Evolutionary conservation across 30 jellyfish, hydroid and myxozoan species (phyloP).

Genomic region (Aurelia aurita): DNA sequence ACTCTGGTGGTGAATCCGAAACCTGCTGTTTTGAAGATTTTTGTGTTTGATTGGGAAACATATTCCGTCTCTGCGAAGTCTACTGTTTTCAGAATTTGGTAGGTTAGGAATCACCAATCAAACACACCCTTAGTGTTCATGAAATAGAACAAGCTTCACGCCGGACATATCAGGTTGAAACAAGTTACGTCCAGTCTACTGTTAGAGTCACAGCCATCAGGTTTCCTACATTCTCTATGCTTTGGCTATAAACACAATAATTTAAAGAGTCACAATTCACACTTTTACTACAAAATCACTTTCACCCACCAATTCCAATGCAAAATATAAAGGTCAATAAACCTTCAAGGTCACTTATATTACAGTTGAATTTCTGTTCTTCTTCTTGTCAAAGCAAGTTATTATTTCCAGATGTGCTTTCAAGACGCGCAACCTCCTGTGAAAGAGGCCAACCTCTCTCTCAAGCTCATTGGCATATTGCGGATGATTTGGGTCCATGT

Average conservation of each 20-base stretch:
- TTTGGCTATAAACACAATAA: background rate
- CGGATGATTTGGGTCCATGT: constrained; percentile 84
- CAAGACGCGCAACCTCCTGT: constrained; percentile 86
- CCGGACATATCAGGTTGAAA: too few relatives aligned
- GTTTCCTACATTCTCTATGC: background rate
- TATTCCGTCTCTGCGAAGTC: too few relatives aligned
- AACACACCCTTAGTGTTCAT: too few relatives aligned
- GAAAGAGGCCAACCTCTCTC: constrained; percentile 90
- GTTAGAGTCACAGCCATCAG: too few relatives aligned
- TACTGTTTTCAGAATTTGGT: too few relatives aligned
- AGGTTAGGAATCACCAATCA: too few relatives aligned
- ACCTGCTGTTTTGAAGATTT: too few relatives aligned
- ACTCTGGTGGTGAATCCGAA: too few relatives aligned
- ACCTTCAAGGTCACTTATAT: constrained; percentile 29
- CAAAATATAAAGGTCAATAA: background rate
- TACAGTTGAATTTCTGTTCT: constrained; percentile 45
- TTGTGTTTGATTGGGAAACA: too few relatives aligned
- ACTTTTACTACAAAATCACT: background rate
- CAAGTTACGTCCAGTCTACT: too few relatives aligned
- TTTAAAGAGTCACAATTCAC: background rate
- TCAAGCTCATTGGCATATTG: constrained; percentile 89
- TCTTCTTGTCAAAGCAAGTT: constrained; percentile 78
- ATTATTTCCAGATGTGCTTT: constrained; percentile 75
- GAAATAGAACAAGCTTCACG: too few relatives aligned
- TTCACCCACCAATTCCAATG: background rate